Base-by-base conservation (phyloP, 2,113 vertebrate genomes). In the Cavia aperea region DNA sequence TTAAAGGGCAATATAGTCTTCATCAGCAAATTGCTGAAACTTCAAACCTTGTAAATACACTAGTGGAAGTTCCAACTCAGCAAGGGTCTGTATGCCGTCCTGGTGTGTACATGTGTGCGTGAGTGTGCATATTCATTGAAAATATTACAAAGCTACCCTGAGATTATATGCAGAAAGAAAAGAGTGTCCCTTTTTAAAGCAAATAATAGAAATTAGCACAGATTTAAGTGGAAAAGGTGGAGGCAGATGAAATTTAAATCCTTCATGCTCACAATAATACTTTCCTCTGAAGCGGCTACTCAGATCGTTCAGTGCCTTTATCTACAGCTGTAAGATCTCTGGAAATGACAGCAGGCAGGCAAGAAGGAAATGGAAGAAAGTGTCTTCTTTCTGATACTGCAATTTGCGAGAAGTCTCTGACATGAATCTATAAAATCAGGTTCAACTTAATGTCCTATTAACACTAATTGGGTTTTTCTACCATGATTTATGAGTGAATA, bases 341-440 rank as follows among this genome's bases (percentile, higher is more conserved):
- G 51, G 23, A 79, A 66, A 63, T 58, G n/a, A 21, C 4, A 5
- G 54, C 1, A 31, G 5, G 5, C 23, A 10, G 21, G 5, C 33
- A 86, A 21, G 14, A 24, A 4, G 2, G 29, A 54, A 43, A 49
- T 0, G 0, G 0, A 39, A 8, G 14, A 4, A 26, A 36, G 3
- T 7, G 9, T 19, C 49, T 62, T 78, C 15, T 46, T 75, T 91
- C 29, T 77, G 19, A 29, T 73, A 89, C 65, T 86, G 29, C 33
- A 13, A 19, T 70, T 46, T 78, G 46, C 4, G 46, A 78, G 85
- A 46, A 46, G 31, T 78, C 3, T 92, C 83, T n/a, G n/a, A 79
- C 4, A 70, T 1, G 31, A 86, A 62, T 84, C 70, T 63, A 77
- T 63, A 86, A 90, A 79, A 86, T 10, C 29, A 39, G 9, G 24